A percentile compares a stretch with the other conserved stretches of the same genome.
phyloP scores from a whole-genome alignment of 2,888 invertebrate species.

The Listrodromus nycthemerus region DNA sequence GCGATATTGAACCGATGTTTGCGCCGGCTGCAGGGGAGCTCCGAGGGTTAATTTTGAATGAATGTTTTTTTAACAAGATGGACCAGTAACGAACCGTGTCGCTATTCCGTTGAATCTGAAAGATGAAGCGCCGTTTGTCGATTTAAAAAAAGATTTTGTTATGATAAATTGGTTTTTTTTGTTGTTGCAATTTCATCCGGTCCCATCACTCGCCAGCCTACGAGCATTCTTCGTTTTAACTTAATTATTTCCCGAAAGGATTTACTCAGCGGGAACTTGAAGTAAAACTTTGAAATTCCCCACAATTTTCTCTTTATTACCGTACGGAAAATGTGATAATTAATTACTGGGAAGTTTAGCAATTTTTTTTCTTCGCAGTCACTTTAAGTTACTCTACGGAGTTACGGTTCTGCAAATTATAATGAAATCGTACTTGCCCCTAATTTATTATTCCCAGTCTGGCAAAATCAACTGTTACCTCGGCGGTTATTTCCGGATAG shows the following conservation, averaged over 20 bases:
- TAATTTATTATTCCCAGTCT: no score
- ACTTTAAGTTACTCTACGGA: no score
- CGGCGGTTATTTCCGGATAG: no score
- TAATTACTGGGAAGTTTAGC: no score
- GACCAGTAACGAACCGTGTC: neutral
- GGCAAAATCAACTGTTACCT: no score
- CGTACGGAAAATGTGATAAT: no score
- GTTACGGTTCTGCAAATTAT: no score
- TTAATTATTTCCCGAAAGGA: neutral
- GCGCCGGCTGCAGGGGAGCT: neutral
- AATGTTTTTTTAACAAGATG: neutral
- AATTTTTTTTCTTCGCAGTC: no score
- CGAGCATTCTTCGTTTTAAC: neutral
- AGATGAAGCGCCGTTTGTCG: neutral
- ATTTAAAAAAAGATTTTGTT: neutral
- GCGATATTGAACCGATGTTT: constrained; percentile 13
- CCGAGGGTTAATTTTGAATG: neutral
- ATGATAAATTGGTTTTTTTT: neutral
- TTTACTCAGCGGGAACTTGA: neutral
- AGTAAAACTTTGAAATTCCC: neutral
- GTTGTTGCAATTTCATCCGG: neutral
- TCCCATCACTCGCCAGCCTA: neutral
- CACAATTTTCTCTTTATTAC: no score
- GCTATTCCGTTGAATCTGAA: neutral
- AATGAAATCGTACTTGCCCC: no score